phyloP scores from a whole-genome alignment of 2,797 vertebrate genomes.

The Carcharodon carcharias region DNA sequence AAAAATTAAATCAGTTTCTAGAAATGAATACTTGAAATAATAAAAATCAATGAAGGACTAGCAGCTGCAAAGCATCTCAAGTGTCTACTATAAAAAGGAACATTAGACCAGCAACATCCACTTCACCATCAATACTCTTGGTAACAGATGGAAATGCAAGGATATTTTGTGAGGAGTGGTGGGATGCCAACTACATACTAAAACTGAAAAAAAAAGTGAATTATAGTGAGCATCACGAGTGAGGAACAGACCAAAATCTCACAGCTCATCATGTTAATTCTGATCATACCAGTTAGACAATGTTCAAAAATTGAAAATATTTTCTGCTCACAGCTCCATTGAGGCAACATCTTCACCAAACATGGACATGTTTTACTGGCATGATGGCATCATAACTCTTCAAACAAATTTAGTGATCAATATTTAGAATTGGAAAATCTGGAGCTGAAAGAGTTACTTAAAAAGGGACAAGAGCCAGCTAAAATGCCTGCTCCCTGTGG shows the following conservation, averaged over 20 bases:
- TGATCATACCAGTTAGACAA: neutral
- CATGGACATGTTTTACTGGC: neutral
- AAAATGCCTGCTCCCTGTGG: neutral
- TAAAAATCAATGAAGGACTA: slow-evolving; percentile 31
- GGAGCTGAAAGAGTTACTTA: neutral
- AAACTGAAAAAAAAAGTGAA: neutral
- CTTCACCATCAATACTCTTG: neutral
- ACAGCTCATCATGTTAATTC: neutral
- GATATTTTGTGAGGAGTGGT: neutral
- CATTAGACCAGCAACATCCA: neutral
- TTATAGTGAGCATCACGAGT: neutral
- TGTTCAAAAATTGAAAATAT: neutral
- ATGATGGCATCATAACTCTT: neutral
- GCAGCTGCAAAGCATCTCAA: slow-evolving; percentile 24
- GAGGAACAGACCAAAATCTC: neutral
- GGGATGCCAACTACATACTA: neutral
- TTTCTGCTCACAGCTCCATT: neutral
- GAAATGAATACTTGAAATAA: slow-evolving; percentile 20
- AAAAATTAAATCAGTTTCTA: slow-evolving; percentile 21
- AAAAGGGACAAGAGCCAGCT: neutral
- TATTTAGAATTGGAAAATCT: neutral
- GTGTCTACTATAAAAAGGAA: neutral
- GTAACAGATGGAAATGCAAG: slow-evolving; percentile 6
- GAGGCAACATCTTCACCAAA: neutral
- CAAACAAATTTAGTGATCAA: neutral